phyloP scores from a whole-genome alignment of 2,888 invertebrate genomes.

The Phortica magna region DNA sequence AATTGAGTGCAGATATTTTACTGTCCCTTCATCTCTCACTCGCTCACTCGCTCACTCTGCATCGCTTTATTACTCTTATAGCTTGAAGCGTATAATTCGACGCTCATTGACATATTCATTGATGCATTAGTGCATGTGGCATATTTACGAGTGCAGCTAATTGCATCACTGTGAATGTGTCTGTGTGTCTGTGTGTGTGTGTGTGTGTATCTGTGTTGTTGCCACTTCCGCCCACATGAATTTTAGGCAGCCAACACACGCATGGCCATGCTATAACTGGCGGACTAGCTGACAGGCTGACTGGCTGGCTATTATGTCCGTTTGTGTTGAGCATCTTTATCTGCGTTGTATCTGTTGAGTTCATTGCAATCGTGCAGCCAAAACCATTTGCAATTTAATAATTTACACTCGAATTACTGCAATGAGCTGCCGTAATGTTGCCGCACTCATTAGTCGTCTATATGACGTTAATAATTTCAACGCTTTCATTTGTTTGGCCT shows the following conservation, averaged over 20 bases:
- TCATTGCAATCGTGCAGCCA: background rate
- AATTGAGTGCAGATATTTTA: background rate
- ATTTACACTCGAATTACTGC: background rate
- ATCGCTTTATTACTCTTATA: constrained; percentile 45
- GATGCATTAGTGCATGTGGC: constrained; percentile 60
- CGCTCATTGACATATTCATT: constrained; percentile 68
- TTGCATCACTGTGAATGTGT: constrained; percentile 38
- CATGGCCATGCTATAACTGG: background rate
- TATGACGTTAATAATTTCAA: no score
- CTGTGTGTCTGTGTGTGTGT: constrained; percentile 12
- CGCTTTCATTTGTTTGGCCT: no score
- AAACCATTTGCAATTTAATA: constrained; percentile 1
- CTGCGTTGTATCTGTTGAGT: no score
- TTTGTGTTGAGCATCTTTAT: no score
- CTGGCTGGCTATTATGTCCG: background rate
- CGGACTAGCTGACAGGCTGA: background rate
- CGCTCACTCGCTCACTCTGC: constrained; percentile 36
- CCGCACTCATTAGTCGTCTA: no score
- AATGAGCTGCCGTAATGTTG: no score
- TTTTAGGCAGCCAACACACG: background rate
- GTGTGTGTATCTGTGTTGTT: background rate
- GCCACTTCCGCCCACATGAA: background rate
- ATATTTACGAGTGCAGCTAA: constrained; percentile 62
- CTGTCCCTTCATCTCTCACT: background rate
- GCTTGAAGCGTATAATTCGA: background rate